Percentiles rank a stretch among this genome's conserved stretches.
These are phyloP conservation scores for Hemibagrus wyckioides DNA, from an alignment of 2,113 vertebrate genomes.

Conservation along the genomic window DNA sequence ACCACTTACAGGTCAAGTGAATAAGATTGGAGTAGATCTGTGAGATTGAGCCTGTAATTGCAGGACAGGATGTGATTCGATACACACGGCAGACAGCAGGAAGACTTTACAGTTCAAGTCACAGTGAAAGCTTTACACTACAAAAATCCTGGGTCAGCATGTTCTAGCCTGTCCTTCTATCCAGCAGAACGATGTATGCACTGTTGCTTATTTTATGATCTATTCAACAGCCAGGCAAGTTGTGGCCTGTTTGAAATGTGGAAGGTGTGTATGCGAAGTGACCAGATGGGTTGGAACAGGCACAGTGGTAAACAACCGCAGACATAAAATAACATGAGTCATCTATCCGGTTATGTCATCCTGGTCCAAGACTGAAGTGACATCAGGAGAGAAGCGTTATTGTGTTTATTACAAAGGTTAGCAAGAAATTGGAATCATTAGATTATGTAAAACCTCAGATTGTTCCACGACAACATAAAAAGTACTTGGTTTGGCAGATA, in stretches of 20 bases:
- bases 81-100: neutral
- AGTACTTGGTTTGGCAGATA: neutral
- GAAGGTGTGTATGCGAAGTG: neutral
- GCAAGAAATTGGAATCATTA: neutral
- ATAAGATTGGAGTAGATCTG: neutral
- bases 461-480: neutral
- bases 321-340: neutral
- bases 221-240: neutral
- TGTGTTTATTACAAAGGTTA: neutral
- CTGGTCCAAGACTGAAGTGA: neutral
- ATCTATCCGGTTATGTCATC: too few species aligned
- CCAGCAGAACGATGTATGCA: too few species aligned
- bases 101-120: neutral
- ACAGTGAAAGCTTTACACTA: neutral
- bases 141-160: neutral
- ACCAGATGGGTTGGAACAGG: neutral
- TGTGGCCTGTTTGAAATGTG: neutral
- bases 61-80: neutral
- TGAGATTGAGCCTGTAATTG: too few species aligned
- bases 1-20: too few species aligned
- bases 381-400: neutral
- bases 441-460: neutral
- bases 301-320: neutral
- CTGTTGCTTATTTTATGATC: neutral
- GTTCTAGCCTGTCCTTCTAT: neutral